phyloP scores from a whole-genome alignment of 2,113 vertebrate genomes.

The Furnarius figulus region DNA sequence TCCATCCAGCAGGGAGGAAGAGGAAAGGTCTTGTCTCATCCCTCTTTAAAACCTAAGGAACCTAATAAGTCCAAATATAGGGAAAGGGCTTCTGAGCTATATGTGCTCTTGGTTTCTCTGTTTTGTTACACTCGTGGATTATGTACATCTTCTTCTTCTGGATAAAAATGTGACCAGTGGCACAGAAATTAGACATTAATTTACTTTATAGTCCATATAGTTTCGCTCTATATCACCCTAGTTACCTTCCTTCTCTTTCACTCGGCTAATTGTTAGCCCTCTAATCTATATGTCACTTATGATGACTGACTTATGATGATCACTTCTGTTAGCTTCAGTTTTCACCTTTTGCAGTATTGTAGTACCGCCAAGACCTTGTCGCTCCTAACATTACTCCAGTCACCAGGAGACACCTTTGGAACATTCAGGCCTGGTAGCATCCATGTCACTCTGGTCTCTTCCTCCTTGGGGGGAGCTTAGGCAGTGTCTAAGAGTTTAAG shows the following conservation, averaged over 20 bases:
- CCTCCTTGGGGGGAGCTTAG: neutral
- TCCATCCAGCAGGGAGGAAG: neutral
- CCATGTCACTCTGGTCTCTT: neutral
- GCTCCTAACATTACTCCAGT: neutral
- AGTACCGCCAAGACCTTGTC: neutral
- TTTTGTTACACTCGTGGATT: neutral
- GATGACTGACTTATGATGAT: neutral
- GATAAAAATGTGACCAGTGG: neutral
- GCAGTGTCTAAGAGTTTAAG: neutral
- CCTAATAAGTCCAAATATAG: neutral
- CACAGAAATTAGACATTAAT: neutral
- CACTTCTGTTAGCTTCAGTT: accelerated
- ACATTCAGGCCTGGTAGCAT: neutral
- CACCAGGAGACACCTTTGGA: neutral
- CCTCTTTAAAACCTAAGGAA: neutral
- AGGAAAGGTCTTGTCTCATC: neutral
- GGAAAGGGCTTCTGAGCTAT: neutral
- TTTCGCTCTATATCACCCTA: neutral
- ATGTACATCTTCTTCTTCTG: neutral
- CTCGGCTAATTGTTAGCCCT: neutral
- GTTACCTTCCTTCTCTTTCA: neutral
- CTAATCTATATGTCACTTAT: neutral
- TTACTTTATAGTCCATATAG: neutral
- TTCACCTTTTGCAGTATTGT: neutral
- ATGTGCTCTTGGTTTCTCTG: neutral